Evolutionary conservation across 2,797 vertebrate genomes (phyloP), one percentile per base, ranked within the genome.

Genomic region (Silurus aristotelis): DNA sequence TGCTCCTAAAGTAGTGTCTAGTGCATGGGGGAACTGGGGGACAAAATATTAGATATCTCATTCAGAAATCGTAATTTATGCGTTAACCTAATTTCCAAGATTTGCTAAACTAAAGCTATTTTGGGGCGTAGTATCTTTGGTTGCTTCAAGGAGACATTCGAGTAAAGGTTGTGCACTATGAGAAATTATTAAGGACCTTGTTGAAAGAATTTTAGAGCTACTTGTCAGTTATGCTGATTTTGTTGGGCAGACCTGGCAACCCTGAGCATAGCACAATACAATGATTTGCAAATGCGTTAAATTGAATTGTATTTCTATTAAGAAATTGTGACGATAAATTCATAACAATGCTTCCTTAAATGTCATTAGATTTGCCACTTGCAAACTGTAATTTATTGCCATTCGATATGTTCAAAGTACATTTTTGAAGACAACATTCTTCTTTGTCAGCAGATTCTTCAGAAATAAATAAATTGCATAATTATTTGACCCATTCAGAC

Each of bases 31-130:
- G 64, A 20, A 71, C 20, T 70, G 48, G 52, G 31, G 1, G 20
- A 43, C 38, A 15, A 77, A 61, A 17, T 27, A 38, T 70, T 58
- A 58, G 31, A 31, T 31, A 70, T 70, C 76, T 68, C 75, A 27
- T 78, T 79, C 75, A 79, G 64, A 10, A 80, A 31, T 17, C 19
- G 31, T 78, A 19, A 79, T 84, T 70, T 68, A 31, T 2, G 15
- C 20, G 43, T 25, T 10, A 5, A 13, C 52, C 9, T 22, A 12
- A 17, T 46, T 8, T 56, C 7, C 25, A 76, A 19, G 25, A 56
- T 67, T 60, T n/a, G 66, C 22, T 55, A 22, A n/a, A 19, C 38
- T 6, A 43, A 43, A 46, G 19, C 68, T 43, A 20, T 38, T 46
- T 19, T 2, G 19, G 7, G 46, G 13, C 38, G 1, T 72, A 12